Evolutionary conservation across 2,888 invertebrate genomes (phyloP), one percentile per base, ranked within the genome.

Genomic region (Alentia gelatinosa): DNA sequence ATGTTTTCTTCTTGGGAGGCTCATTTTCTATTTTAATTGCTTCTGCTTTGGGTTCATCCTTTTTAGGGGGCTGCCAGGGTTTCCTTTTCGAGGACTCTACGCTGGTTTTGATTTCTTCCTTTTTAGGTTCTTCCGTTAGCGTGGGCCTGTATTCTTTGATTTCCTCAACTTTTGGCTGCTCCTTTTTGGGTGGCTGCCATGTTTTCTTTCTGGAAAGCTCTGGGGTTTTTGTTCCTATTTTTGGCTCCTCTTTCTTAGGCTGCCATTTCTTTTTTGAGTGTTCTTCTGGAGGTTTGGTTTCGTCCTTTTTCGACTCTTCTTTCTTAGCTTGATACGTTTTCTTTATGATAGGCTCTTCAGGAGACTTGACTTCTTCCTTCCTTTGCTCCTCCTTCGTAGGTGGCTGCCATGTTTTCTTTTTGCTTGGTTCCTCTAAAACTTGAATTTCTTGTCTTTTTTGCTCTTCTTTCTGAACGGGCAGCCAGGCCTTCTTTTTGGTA

Each of bases 31-130:
- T n/a, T n/a, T n/a, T n/a, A n/a, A n/a, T n/a, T 19, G 63, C 19
- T n/a, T 63, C 63, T 63, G 63, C n/a, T 63, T 63, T n/a, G 19
- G 79, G 37, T 1, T 79, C 79, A 23, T 79, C 79, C 39, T 79
- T 79, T 39, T 79, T 79, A 23, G 79, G 79, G 15, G 86, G 30
- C 50, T 86, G 86, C 86, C 30, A 86, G 5, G 47, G 47, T 47
- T 86, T 86, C 42, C 26, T 42, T 50, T 63, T 79, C 7, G 37
- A 9, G 35, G 37, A 5, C 12, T 63, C 63, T 9, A n/a, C 23
- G n/a, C 12, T n/a, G n/a, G n/a, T n/a, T 26, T 63, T 63, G 33
- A 35, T 7, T 79, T 79, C 39, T 79, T 79, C 79, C 39, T 79
- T 39, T 33, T 79, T 79, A 79, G 79, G 33, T 33, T 30, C 9